A percentile compares a stretch with the other conserved stretches of the same genome.
phyloP scores from a whole-genome alignment of 2,888 invertebrate species.

The Slavum lentiscoides region DNA sequence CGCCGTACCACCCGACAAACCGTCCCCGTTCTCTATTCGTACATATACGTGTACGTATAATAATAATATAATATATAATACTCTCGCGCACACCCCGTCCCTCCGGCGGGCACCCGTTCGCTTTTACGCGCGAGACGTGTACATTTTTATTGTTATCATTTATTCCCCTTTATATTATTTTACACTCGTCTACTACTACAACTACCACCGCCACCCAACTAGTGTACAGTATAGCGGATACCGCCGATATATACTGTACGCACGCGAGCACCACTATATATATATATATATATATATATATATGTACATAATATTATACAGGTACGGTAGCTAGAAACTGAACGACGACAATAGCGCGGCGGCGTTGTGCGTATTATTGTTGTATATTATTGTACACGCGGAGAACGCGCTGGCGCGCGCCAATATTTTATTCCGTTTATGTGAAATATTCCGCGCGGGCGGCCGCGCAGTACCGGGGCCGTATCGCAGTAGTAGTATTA shows the following conservation, averaged over 20 bases:
- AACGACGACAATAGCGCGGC: neutral
- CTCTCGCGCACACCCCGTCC: neutral
- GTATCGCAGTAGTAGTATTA: neutral
- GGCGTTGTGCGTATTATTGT: too few relatives aligned
- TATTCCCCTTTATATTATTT: conserved; percentile 53
- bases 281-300: too few relatives aligned
- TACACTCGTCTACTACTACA: conserved; percentile 25
- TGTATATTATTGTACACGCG: too few relatives aligned
- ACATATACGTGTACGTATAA: too few relatives aligned
- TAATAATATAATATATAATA: neutral
- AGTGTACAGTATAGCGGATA: too few relatives aligned
- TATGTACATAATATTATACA: too few relatives aligned
- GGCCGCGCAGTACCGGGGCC: neutral
- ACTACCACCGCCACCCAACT: neutral
- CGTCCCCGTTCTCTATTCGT: conserved; percentile 25
- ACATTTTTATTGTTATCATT: conserved; percentile 54
- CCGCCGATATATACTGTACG: too few relatives aligned
- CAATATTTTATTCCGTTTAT: conserved; percentile 53
- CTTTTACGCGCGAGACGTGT: conserved; percentile 52
- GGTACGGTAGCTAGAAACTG: too few relatives aligned
- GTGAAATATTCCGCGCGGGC: conserved; percentile 45
- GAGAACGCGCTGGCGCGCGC: conserved; percentile 12
- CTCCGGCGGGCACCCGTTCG: neutral
- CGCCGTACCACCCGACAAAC: conserved; percentile 31
- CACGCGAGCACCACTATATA: too few relatives aligned